Percentiles rank a stretch among this genome's conserved stretches.
Evolutionary conservation across 1,140 invertebrate genomes (phyloP).

Genomic region (Drosophila orena): DNA sequence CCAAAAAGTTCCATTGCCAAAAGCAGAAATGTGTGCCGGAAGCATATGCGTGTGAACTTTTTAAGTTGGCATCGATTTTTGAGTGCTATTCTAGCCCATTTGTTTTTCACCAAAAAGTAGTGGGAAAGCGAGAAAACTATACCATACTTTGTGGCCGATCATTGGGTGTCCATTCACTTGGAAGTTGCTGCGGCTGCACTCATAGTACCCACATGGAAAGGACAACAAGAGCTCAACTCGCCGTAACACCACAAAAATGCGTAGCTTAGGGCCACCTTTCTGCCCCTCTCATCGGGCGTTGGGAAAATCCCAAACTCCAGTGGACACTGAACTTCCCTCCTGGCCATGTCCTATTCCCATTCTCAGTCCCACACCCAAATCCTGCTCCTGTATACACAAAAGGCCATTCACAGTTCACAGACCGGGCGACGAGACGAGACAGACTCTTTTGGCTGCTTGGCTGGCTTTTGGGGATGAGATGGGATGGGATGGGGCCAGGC

Average conservation of each 20-base stretch:
- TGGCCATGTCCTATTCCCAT: background rate
- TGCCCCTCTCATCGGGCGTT: background rate
- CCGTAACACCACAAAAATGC: slow-evolving; percentile 52
- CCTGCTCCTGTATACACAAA: slow-evolving; percentile 15
- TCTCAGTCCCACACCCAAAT: background rate
- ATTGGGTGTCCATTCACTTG: slow-evolving; percentile 61
- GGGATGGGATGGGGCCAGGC: background rate
- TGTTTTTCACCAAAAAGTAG: slow-evolving; percentile 35
- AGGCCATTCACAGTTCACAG: slow-evolving; percentile 39
- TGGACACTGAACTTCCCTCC: slow-evolving; percentile 28
- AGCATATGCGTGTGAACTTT: slow-evolving; percentile 55
- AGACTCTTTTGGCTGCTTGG: slow-evolving; percentile 7
- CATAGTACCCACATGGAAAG: slow-evolving; percentile 22
- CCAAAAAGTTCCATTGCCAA: slow-evolving; percentile 23
- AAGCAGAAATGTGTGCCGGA: slow-evolving; percentile 13
- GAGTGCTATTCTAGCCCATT: slow-evolving; percentile 17
- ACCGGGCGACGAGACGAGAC: slow-evolving; percentile 26
- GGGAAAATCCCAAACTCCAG: slow-evolving; percentile 13
- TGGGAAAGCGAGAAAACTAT: slow-evolving; percentile 51
- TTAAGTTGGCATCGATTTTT: slow-evolving; percentile 54
- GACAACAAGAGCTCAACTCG: slow-evolving; percentile 23
- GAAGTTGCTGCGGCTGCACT: slow-evolving; percentile 62
- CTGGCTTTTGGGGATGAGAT: background rate
- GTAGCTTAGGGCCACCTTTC: slow-evolving; percentile 27
- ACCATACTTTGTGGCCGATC: slow-evolving; percentile 67